These are phyloP conservation scores for Asteroscopus sphinx DNA, from an alignment of 2,888 invertebrate species.

Conservation along the genomic window DNA sequence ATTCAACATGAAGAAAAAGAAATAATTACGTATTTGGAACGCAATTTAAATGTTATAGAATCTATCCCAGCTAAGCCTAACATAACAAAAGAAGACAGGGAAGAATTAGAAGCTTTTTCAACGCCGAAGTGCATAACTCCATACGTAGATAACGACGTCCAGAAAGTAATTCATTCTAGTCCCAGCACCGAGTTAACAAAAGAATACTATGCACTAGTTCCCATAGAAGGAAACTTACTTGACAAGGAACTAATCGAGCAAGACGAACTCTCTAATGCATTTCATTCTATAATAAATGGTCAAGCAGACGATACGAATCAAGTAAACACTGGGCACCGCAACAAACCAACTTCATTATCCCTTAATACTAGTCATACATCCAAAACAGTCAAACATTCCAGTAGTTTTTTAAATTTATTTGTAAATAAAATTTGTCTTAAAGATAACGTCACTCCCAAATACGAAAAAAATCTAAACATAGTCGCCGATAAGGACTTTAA, in stretches of 20 bases:
- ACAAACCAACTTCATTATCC: slow-evolving; percentile 79
- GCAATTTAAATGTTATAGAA: slow-evolving; percentile 66
- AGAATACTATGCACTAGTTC: slow-evolving; percentile 82
- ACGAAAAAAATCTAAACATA: slow-evolving; percentile 43
- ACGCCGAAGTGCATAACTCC: slow-evolving; percentile 85
- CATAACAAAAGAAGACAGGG: slow-evolving; percentile 70
- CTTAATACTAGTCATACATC: slow-evolving; percentile 81
- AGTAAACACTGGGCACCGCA: slow-evolving; percentile 63
- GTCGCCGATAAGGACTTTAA: slow-evolving; percentile 61
- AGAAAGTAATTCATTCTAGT: slow-evolving; percentile 74
- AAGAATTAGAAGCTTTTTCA: slow-evolving; percentile 81
- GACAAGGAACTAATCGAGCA: slow-evolving; percentile 88
- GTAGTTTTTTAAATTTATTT: slow-evolving; percentile 81
- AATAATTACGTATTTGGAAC: slow-evolving; percentile 81
- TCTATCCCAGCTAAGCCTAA: slow-evolving; percentile 57
- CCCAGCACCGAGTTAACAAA: slow-evolving; percentile 81
- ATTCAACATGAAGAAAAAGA: slow-evolving; percentile 85
- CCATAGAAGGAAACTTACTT: slow-evolving; percentile 78
- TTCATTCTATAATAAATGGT: slow-evolving; percentile 82
- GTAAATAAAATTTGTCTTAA: slow-evolving; percentile 65
- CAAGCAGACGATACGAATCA: slow-evolving; percentile 70
- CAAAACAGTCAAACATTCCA: slow-evolving; percentile 82
- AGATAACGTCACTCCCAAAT: slow-evolving; percentile 56
- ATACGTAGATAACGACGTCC: slow-evolving; percentile 69
- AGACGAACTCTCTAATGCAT: slow-evolving; percentile 86